Evolutionary conservation across 2,797 vertebrate genomes (phyloP), one percentile per base, ranked within the genome.

Genomic region (Melanotaenia parkinsoni): DNA sequence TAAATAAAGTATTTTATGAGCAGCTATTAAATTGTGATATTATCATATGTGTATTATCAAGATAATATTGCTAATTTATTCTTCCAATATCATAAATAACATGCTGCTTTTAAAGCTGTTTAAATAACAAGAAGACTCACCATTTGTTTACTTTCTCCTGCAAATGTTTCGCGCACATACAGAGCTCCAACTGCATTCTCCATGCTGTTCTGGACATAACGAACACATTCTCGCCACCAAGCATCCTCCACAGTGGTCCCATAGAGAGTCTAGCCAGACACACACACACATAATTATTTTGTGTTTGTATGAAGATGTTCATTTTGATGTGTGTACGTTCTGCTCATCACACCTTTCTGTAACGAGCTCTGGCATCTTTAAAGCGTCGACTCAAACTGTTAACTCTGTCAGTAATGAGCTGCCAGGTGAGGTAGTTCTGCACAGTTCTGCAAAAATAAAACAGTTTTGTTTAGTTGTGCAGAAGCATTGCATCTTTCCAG

Each of bases 391-490:
- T 98, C 86, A 99, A 75, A 88, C 95, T 97, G 70, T 95, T 95
- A 58, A 99, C 94, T 22, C 96, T 93, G 57, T 99, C 97, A 0
- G 95, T 93, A 63, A 98, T 91, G 83, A 98, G 86, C 43, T 96
- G 95, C 98, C 98, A 99, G 26, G 94, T 95, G 91, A 98, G 93
- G 89, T 99, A 99, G 94, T 99, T 99, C 94, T 99, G 98, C 83
- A 99, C 87, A 72, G 97, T 97, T 90, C 98, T 98, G 91, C 0
- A 70, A 53, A 80, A 53, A 74, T 20, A 13, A 12, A 67, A 12
- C 22, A 10, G 5, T 72, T 58, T 50, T n/a, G 5, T 61, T 71
- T 12, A 60, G 22, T 22, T 50, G 14, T 22, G 43, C 5, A 37
- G 24, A 12, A 47, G 14, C 12, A 24, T 57, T 12, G n/a, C 0